Base-by-base conservation (phyloP, 2,888 invertebrate species). In the Cinara cedri region DNA sequence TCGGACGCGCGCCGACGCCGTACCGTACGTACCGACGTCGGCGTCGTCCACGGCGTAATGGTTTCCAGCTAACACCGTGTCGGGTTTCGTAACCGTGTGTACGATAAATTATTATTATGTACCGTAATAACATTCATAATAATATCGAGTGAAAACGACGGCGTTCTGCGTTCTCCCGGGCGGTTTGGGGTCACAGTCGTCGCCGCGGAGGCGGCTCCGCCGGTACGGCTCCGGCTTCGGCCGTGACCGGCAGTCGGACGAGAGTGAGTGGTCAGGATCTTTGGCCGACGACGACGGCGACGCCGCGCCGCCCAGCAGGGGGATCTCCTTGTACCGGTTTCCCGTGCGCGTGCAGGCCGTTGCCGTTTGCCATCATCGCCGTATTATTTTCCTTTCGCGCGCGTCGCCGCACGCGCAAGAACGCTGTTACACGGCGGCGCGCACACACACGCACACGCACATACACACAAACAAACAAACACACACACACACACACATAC, bases 251-350 rank as follows among this genome's bases (percentile, higher is more conserved):
- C 76, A 60, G 21, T 70, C 60, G 68, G n/a, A 21, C 42, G 74
- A 65, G 78, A 78, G 78, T 70, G 78, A 78, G 51, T 62, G 78
- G 78, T 78, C 60, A 78, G 62, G 70, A 78, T 78, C 78, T 76
- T 13, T 34, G 26, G 42, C 34, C 76, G n/a, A n/a, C n/a, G n/a
- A n/a, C n/a, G n/a, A n/a, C n/a, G n/a, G n/a, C n/a, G n/a, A n/a
- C n/a, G 55, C 21, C n/a, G 55, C 6, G 44, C 13, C 21, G 34
- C 24, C 24, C 11, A 34, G 14, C 46, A n/a, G 76, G 57, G 55
- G 21, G 76, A 76, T 76, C 76, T 76, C 76, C 76, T 76, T 76
- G 76, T 76, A 76, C 76, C 66, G 76, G 76, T 76, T 76, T 66
- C 19, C 55, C 14, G 16, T 24, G 10, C 55, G 44, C 71, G 54